Percentiles rank a stretch among this genome's conserved stretches.
These are phyloP conservation scores for Orthosia gothica DNA, from an alignment of 2,888 invertebrate genomes.

Conservation along the genomic window DNA sequence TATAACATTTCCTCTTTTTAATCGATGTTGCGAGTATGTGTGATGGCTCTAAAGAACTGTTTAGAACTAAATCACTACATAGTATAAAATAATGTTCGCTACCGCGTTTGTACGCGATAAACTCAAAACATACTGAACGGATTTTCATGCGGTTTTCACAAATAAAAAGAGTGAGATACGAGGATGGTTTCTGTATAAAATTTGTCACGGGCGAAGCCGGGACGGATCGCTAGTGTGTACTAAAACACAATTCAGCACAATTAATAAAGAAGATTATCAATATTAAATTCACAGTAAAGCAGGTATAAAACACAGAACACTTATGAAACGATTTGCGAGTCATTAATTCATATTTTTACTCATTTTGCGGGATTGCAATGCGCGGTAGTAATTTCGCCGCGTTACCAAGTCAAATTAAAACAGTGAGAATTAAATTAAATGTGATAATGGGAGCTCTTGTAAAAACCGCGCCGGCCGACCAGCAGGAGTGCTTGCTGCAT, in stretches of 20 bases:
- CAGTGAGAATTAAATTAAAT: constrained; percentile 89
- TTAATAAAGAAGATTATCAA: constrained; percentile 27
- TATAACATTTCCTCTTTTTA: background rate
- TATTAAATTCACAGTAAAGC: constrained; percentile 21
- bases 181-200: no score
- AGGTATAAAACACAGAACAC: constrained; percentile 47
- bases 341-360: constrained; percentile 71
- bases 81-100: no score
- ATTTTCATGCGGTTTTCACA: no score
- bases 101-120: no score
- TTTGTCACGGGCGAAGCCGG: no score
- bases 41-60: background rate
- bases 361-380: constrained; percentile 74
- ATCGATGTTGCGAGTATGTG: background rate
- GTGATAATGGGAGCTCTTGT: constrained; percentile 87
- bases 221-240: background rate
- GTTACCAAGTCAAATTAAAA: constrained; percentile 88
- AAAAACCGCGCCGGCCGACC: constrained; percentile 81
- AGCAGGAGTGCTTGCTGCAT: constrained; percentile 76
- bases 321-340: constrained; percentile 65
- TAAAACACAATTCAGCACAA: constrained; percentile 2
- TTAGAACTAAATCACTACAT: background rate
- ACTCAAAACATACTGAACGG: no score
- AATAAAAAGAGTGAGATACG: no score
- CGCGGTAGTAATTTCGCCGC: constrained; percentile 80